phyloP scores from a whole-genome alignment of 2,888 invertebrate species.

The Aphelenchoides bicaudatus region DNA sequence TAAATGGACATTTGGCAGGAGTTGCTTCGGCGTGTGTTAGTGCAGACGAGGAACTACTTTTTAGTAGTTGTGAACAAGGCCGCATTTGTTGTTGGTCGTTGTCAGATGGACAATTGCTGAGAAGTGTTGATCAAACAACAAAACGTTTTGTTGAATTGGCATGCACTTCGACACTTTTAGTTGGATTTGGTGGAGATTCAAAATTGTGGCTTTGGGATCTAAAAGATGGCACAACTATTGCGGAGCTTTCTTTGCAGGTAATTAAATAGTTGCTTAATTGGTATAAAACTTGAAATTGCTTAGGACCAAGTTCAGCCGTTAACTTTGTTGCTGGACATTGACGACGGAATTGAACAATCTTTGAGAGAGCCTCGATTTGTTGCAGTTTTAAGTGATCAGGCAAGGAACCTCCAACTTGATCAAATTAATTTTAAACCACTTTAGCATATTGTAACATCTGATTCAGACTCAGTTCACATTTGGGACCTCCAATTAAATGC shows the following conservation, averaged over 20 bases:
- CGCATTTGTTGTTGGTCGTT: conserved; percentile 55
- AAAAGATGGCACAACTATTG: conserved; percentile 25
- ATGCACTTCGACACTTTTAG: conserved; percentile 25
- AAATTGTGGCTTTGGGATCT: conserved; percentile 35
- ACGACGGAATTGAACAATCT: conserved; percentile 5
- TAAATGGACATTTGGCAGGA: conserved; percentile 46
- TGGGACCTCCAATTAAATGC: conserved; percentile 47
- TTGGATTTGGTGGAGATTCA: conserved; percentile 31
- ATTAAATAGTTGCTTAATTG: no score
- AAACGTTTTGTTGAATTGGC: conserved; percentile 31
- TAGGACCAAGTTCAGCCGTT: conserved; percentile 11
- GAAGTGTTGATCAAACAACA: conserved; percentile 25
- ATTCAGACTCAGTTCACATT: conserved; percentile 35
- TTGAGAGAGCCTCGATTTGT: conserved; percentile 29
- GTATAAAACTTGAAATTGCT: no score
- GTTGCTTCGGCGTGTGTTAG: conserved; percentile 37
- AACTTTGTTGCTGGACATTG: conserved; percentile 15
- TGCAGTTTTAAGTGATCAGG: conserved; percentile 36
- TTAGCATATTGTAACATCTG: background rate
- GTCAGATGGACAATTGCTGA: conserved; percentile 22
- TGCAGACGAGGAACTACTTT: conserved; percentile 25
- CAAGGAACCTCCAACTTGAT: no score
- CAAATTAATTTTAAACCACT: background rate
- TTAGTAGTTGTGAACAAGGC: conserved; percentile 47
- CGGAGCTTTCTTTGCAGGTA: conserved; percentile 5